These are phyloP conservation scores for Sitta carolinensis DNA, from an alignment of 2,797 vertebrate genomes.

Conservation along the genomic window DNA sequence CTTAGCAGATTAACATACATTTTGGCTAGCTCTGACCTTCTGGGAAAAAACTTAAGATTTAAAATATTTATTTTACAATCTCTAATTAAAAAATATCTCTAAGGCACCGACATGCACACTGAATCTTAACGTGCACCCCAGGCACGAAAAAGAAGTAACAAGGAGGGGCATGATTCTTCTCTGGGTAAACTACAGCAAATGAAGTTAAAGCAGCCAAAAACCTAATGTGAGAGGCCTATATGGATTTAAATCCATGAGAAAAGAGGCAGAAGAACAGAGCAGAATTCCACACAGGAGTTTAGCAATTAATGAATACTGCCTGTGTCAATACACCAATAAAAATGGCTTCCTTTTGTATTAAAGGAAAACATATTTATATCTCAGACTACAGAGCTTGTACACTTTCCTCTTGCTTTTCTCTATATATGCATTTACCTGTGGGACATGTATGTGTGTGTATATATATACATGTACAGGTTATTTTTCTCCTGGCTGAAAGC, in stretches of 20 bases:
- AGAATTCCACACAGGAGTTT: background rate
- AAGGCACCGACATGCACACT: background rate
- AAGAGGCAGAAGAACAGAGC: background rate
- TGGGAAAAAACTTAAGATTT: background rate
- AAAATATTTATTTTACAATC: slow-evolving; percentile 1
- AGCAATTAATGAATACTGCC: background rate
- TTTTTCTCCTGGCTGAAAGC: background rate
- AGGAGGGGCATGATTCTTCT: background rate
- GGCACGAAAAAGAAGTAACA: background rate
- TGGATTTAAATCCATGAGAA: background rate
- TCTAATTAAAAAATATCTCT: background rate
- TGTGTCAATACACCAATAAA: background rate
- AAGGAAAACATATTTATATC: background rate
- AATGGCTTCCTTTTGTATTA: background rate
- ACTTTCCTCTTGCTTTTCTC: background rate
- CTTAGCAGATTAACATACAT: background rate
- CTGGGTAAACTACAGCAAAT: background rate
- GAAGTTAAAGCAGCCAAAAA: background rate
- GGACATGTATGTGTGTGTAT: too few species aligned
- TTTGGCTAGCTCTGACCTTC: background rate
- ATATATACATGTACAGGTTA: background rate
- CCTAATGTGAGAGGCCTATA: background rate
- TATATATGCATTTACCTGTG: background rate
- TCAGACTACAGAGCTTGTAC: background rate
- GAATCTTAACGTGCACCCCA: accelerated